Base-by-base conservation (phyloP, 1,140 invertebrate genomes). In the Apis cerana region DNA sequence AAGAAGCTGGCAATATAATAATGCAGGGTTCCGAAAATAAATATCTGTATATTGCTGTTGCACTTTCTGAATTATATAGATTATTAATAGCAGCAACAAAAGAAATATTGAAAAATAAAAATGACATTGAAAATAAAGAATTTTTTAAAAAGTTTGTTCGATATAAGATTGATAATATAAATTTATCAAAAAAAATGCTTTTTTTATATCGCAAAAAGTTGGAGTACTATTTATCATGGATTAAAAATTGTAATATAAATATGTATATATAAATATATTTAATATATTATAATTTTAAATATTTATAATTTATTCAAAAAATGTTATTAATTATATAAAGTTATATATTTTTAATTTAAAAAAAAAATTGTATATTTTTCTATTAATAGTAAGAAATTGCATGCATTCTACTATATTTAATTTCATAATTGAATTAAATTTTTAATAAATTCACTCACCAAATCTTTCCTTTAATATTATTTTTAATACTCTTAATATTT, bases 141-240 rank as follows among this genome's bases (percentile, higher is more conserved):
- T 95, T 96, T 90, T 93, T 93, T 21, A 94, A 93, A 89, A 94
- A 94, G 91, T 95, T 96, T 95, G 91, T 94, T 78, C 94, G 88
- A 84, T 91, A 90, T 21, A 89, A 92, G 10, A 88, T 92, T 62
- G 90, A 94, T 82, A 92, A 94, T 11, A 93, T 93, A 67, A 87
- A 93, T 62, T 89, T 96, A 83, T 92, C 95, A 50, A 93, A 94
- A 86, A 95, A 95, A 70, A 95, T 95, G 91, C 82, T 96, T 7
- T 94, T 95, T 84, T 94, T 95, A 65, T 92, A 94, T 85, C 89
- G 95, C 3, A 97, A 96, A 88, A 97, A 97, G 93, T 90, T 97
- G 15, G 96, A 97, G 89, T 97, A 96, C 93, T 96, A 96, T 91
- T 92, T 97, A 80, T 96, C 96, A 0, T 97, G 95, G 94, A 91